A percentile compares a stretch with the other conserved stretches of the same genome.
Evolutionary conservation across 2,113 vertebrate genomes (phyloP).

Genomic region (Orthonyx spaldingii): DNA sequence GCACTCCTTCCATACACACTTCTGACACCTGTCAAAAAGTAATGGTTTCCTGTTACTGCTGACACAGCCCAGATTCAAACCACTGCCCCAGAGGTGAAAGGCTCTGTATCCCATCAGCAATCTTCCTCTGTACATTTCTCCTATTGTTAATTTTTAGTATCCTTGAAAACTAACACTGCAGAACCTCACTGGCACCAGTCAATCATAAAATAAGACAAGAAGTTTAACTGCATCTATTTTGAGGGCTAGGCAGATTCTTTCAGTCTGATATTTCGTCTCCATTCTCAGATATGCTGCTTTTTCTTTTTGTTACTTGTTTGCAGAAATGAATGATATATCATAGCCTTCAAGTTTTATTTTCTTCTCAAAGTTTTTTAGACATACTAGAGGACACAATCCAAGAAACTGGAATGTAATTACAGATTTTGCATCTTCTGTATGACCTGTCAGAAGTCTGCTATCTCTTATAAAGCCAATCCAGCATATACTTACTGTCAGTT

Average conservation of each 20-base stretch:
- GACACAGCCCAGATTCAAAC: neutral
- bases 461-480: conserved; percentile 71
- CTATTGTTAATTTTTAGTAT: conserved; percentile 54
- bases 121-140: neutral
- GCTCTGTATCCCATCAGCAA: conserved; percentile 24
- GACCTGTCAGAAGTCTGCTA: conserved; percentile 75
- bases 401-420: conserved; percentile 71
- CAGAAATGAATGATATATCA: conserved; percentile 30
- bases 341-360: conserved; percentile 60
- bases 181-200: conserved; percentile 43
- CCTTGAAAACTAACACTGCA: conserved; percentile 44
- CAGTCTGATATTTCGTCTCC: conserved; percentile 26
- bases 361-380: conserved; percentile 53
- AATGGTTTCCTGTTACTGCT: neutral
- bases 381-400: conserved; percentile 60
- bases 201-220: conserved; percentile 62
- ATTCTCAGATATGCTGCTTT: neutral
- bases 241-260: conserved; percentile 27
- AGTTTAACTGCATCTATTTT: conserved; percentile 48
- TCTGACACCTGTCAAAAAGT: neutral
- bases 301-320: conserved; percentile 8
- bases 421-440: conserved; percentile 69
- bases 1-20: neutral
- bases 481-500: conserved; percentile 77
- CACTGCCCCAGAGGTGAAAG: neutral